Base-by-base conservation (phyloP, 1,140 invertebrate genomes). In the Bombus vancouverensis region DNA sequence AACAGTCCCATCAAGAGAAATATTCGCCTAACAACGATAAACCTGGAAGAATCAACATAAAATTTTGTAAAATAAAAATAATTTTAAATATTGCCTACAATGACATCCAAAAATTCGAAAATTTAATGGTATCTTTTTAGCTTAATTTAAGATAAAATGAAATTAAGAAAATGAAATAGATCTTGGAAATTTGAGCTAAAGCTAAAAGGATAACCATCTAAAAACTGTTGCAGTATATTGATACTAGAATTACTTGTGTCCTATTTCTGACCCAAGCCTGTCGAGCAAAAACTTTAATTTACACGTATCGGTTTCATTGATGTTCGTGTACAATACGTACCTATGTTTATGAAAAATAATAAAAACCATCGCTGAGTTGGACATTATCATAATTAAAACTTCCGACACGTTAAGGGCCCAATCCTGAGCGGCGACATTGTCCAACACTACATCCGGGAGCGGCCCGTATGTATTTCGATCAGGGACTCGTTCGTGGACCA, bases 391-490 rank as follows among this genome's bases (percentile, higher is more conserved):
- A 90, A 98, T 98, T 86, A 98, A 96, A 93, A 98, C 96, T 95
- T 98, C 98, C 28, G 98, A 98, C 32, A 98, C 97, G 92, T 96
- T 96, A 32, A 98, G 96, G n/a, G 97, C 97, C 97, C 97, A 98
- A 91, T 97, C 96, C 75, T 96, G 94, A 74, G 96, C 96, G 75
- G 95, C 95, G 65, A 98, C 94, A 92, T 97, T 97, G 94, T 98
- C 97, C 62, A 98, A 96, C 88, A 98, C 96, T 65, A 98, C 95
- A 93, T 99, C 98, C 44, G 97, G 97, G 79, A 99, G 96, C 57
- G 98, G 98, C 73, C 95, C 95, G 90, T 97, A 97, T 1, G 94
- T 96, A 42, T 96, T 95, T 83, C 97, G 95, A 94, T 98, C 97
- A 62, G 98, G 98, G 74, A 98, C 96, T 84, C 97, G 96, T 93